Percentiles rank a stretch among this genome's conserved stretches.
These are phyloP conservation scores for Apus apus DNA, from an alignment of 2,113 vertebrate species.

Conservation along the genomic window DNA sequence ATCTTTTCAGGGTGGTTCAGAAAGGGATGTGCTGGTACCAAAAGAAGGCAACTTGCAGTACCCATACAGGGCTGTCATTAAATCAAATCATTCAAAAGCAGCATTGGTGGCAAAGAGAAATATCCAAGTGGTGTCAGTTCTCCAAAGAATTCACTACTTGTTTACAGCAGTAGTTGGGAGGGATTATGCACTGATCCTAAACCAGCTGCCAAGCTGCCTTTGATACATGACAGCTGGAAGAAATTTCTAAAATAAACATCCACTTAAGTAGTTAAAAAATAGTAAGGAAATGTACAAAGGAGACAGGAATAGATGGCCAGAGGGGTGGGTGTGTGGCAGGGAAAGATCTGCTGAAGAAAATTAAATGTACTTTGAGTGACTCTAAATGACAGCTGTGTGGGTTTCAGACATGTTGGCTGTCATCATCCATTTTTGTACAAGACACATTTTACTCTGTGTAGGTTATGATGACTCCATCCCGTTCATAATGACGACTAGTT, in stretches of 20 bases:
- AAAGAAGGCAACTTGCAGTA: neutral
- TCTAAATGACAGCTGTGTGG: neutral
- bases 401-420: neutral
- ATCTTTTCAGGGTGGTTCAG: neutral
- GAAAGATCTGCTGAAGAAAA: neutral
- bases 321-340: neutral
- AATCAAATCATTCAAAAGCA: neutral
- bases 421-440: neutral
- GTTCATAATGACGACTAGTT: neutral
- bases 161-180: neutral
- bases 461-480: neutral
- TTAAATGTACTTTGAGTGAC: neutral
- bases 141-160: neutral
- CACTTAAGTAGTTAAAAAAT: neutral
- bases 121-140: neutral
- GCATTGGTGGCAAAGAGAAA: neutral
- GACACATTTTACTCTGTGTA: neutral
- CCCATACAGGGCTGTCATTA: neutral
- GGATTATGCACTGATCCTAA: slow-evolving; percentile 3
- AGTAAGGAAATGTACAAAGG: neutral
- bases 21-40: neutral
- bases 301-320: neutral
- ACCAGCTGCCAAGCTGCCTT: slow-evolving; percentile 42
- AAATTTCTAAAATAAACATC: slow-evolving; percentile 6
- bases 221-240: slow-evolving; percentile 18